These are phyloP conservation scores for Ormyrus thymus DNA, from an alignment of 2,888 invertebrate species.

Conservation along the genomic window DNA sequence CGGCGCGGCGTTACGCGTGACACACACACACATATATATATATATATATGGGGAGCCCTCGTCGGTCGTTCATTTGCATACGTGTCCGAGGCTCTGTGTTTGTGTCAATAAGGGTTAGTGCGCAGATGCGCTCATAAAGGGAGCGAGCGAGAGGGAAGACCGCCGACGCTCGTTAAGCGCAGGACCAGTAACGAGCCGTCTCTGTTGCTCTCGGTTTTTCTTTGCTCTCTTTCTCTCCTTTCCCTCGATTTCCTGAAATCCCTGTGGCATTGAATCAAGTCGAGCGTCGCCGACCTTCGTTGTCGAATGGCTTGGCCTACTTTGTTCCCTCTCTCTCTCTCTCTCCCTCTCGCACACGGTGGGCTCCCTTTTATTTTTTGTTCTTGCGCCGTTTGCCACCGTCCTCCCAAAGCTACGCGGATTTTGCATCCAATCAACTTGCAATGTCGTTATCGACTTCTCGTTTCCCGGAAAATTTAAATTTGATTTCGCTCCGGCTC, in stretches of 20 bases:
- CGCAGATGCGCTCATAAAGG: slow-evolving; percentile 44
- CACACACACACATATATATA: not conserved
- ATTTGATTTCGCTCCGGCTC: slow-evolving; percentile 26
- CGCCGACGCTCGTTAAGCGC: slow-evolving; percentile 56
- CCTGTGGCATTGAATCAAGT: slow-evolving; percentile 49
- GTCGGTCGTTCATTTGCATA: slow-evolving; percentile 12
- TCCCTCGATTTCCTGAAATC: slow-evolving; percentile 57
- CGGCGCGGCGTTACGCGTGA: not conserved
- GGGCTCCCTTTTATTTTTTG: not conserved
- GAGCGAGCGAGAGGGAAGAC: too few species aligned
- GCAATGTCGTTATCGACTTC: slow-evolving; percentile 53
- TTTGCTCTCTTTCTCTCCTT: slow-evolving; percentile 58
- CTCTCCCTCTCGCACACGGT: not conserved
- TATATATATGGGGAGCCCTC: not conserved
- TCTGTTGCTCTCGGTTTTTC: slow-evolving; percentile 55
- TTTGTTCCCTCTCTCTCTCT: slow-evolving; percentile 33
- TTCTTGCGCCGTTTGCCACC: slow-evolving; percentile 12
- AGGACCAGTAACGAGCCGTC: slow-evolving; percentile 59
- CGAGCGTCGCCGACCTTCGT: slow-evolving; percentile 51
- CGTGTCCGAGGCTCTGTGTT: slow-evolving; percentile 33
- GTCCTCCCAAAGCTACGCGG: slow-evolving; percentile 32
- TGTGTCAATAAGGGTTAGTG: slow-evolving; percentile 49
- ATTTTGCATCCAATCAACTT: slow-evolving; percentile 54
- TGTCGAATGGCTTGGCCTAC: slow-evolving; percentile 53
- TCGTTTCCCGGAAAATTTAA: slow-evolving; percentile 47